Evolutionary conservation across 2,888 invertebrate species (phyloP).

Genomic region (Sylvicola cinctus): DNA sequence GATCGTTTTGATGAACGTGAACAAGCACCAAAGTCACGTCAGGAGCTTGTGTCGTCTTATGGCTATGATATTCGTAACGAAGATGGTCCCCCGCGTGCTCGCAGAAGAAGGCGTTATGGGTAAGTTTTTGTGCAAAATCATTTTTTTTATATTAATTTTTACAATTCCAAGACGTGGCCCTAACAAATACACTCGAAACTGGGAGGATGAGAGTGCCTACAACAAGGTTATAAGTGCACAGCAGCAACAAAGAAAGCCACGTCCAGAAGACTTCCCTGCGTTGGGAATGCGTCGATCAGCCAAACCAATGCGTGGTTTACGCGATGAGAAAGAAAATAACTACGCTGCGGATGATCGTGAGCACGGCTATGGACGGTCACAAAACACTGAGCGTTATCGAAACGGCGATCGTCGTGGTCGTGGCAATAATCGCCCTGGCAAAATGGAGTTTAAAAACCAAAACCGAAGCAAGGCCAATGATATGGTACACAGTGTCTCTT

Average conservation of each 20-base stretch:
- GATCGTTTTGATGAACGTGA: constrained; percentile 38
- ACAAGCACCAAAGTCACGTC: constrained; percentile 68
- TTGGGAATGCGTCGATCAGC: constrained; percentile 18
- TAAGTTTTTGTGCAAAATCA: constrained; percentile 19
- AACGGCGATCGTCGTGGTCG: not conserved
- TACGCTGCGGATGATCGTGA: not conserved
- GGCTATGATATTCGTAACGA: constrained; percentile 91
- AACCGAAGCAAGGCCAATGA: constrained; percentile 7
- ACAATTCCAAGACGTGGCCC: constrained; percentile 50
- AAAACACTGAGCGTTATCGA: not conserved
- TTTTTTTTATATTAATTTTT: constrained; percentile 6
- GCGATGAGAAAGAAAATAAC: constrained; percentile 6
- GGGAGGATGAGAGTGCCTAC: constrained; percentile 87
- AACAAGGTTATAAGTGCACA: constrained; percentile 29
- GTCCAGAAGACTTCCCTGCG: constrained; percentile 37
- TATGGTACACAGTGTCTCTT: too few species aligned
- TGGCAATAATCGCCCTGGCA: constrained; percentile 4
- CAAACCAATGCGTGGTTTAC: too few species aligned
- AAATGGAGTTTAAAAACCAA: constrained; percentile 20
- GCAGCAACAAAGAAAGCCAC: constrained; percentile 20
- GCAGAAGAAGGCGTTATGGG: constrained; percentile 74
- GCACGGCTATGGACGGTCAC: constrained; percentile 1
- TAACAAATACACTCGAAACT: constrained; percentile 76
- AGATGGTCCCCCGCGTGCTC: constrained; percentile 73
- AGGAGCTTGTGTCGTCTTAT: constrained; percentile 68